These are phyloP conservation scores for Pterocles orientalis DNA, from an alignment of 2,113 vertebrate genomes.

Conservation along the genomic window DNA sequence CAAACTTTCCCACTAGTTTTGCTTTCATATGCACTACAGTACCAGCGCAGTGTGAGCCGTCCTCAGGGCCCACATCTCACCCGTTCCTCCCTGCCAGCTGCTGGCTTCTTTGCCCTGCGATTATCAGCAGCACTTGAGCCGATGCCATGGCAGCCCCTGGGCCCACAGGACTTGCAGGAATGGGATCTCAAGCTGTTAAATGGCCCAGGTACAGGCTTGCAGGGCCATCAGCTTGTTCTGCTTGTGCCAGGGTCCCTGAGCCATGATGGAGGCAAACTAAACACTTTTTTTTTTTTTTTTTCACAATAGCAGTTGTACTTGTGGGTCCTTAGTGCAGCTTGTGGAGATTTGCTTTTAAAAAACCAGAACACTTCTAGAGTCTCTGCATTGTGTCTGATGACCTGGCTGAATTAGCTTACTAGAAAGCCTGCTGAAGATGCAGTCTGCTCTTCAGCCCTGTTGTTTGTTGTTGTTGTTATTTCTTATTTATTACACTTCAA, in stretches of 20 bases:
- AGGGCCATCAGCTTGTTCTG: background rate
- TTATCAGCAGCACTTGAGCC: background rate
- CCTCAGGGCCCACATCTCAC: background rate
- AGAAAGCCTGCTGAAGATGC: background rate
- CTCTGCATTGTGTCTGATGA: background rate
- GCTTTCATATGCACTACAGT: background rate
- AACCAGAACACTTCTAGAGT: background rate
- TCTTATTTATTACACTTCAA: background rate
- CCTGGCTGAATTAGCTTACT: background rate
- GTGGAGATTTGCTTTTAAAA: background rate
- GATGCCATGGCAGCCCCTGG: background rate
- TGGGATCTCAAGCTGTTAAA: background rate
- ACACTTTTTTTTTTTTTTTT: background rate
- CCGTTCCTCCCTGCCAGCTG: background rate
- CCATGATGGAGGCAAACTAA: background rate
- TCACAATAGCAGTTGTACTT: background rate
- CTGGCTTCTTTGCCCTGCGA: background rate
- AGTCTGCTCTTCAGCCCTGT: background rate
- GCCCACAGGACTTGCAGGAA: background rate
- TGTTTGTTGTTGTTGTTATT: background rate
- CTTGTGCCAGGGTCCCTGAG: background rate
- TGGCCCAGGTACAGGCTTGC: no score
- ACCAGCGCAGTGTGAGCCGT: rapidly evolving
- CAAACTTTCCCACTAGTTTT: background rate
- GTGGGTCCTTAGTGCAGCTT: background rate